Conservation (phyloP, 2,888 invertebrate genomes). For the Drosophila parthenogenetica region DNA sequence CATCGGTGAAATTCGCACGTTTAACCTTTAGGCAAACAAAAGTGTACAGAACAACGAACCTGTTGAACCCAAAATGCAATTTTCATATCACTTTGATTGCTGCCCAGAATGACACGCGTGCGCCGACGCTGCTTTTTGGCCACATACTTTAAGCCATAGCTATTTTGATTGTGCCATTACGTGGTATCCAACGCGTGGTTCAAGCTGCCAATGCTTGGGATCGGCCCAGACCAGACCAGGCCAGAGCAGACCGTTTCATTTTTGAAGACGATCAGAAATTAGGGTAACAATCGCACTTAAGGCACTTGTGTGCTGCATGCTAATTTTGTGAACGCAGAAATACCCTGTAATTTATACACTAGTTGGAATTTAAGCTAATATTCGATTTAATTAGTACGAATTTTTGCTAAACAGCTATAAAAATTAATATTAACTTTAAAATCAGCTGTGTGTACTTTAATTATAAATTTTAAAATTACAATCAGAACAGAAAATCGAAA, state of each 20-base stretch:
- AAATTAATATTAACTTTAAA: too few relatives aligned
- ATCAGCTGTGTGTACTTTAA: too few relatives aligned
- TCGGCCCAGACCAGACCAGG: slow-evolving; percentile 19
- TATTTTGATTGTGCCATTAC: slow-evolving; percentile 63
- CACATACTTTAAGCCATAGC: slow-evolving; percentile 38
- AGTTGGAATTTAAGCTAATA: neutral
- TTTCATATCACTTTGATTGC: slow-evolving; percentile 84
- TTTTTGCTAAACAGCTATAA: too few relatives aligned
- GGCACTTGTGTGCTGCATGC: neutral
- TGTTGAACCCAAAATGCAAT: slow-evolving; percentile 82
- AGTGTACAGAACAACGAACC: slow-evolving; percentile 68
- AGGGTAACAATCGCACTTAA: slow-evolving; percentile 71
- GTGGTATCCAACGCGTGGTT: slow-evolving; percentile 60
- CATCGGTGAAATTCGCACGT: slow-evolving; percentile 82
- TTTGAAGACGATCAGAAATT: slow-evolving; percentile 69
- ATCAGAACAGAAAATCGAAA: too few relatives aligned
- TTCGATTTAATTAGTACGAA: too few relatives aligned
- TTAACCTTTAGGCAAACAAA: slow-evolving; percentile 80
- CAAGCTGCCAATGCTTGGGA: slow-evolving; percentile 62
- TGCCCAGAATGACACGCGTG: slow-evolving; percentile 79
- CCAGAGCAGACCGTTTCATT: slow-evolving; percentile 57
- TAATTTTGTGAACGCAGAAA: slow-evolving; percentile 5
- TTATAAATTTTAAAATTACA: too few relatives aligned
- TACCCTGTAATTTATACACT: slow-evolving; percentile 7
- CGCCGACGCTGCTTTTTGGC: slow-evolving; percentile 51